Conservation (phyloP, 2,888 invertebrate genomes). For the Aspidiotus rigidus region DNA sequence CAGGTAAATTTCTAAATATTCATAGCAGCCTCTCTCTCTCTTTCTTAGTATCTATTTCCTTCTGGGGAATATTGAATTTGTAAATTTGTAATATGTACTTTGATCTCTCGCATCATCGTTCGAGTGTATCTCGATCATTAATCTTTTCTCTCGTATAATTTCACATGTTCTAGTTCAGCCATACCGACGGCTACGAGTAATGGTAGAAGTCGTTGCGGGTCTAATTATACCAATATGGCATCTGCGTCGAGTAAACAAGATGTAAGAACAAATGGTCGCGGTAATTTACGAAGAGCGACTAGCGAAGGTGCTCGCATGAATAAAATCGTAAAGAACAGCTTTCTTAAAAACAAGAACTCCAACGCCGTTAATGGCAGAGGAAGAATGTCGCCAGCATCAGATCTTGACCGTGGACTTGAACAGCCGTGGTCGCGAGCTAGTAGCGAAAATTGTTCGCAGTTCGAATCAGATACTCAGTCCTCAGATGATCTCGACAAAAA, state of each 20-base stretch:
- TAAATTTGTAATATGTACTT: too few species aligned
- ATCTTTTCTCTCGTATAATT: background rate
- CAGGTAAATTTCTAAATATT: too few species aligned
- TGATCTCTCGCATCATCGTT: too few species aligned
- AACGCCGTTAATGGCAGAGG: conserved; percentile 11
- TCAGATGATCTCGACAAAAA: conserved; percentile 62
- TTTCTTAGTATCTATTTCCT: too few species aligned
- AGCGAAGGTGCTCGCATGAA: conserved; percentile 36
- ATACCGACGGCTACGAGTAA: conserved; percentile 13
- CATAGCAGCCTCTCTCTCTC: too few species aligned
- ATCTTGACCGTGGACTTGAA: conserved; percentile 59
- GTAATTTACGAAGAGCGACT: conserved; percentile 36
- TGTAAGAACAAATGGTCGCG: conserved; percentile 35
- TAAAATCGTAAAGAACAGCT: conserved; percentile 7
- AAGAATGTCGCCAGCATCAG: conserved; percentile 40
- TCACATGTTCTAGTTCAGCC: conserved; percentile 17
- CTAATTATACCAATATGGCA: background rate
- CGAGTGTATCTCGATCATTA: background rate
- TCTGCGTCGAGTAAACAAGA: conserved; percentile 10
- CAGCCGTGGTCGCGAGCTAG: conserved; percentile 55
- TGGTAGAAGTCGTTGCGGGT: conserved; percentile 16
- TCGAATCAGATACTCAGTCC: conserved; percentile 46
- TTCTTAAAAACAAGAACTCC: too few species aligned
- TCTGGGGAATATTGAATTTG: too few species aligned
- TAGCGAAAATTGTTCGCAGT: conserved; percentile 56